phyloP scores from a whole-genome alignment of 2,888 invertebrate genomes.

The Melanargia galathea region DNA sequence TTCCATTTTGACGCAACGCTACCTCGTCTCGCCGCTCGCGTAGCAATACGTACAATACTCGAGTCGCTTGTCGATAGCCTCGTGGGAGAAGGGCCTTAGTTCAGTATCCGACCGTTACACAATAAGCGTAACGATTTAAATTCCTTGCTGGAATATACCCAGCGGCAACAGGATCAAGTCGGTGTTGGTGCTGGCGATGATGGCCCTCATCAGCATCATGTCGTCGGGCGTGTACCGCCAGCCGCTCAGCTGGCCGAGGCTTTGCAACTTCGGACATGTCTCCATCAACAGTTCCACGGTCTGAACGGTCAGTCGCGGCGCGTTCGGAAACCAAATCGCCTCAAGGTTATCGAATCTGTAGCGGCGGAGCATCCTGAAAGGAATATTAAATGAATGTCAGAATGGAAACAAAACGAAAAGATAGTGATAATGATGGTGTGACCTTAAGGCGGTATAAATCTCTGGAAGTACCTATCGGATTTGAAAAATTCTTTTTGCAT shows the following conservation, averaged over 20 bases:
- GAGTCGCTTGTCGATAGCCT: too few relatives aligned
- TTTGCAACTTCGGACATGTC: conserved; percentile 84
- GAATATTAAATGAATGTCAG: conserved; percentile 1
- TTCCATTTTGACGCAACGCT: too few relatives aligned
- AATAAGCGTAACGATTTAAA: conserved; percentile 26
- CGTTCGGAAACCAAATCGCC: conserved; percentile 87
- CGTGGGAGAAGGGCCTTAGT: too few relatives aligned
- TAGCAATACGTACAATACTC: too few relatives aligned
- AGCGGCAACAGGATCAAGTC: conserved; percentile 84
- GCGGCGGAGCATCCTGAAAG: conserved; percentile 84
- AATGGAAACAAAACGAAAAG: too few relatives aligned
- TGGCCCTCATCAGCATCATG: conserved; percentile 84
- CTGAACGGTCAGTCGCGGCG: conserved; percentile 83
- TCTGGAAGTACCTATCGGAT: too few relatives aligned
- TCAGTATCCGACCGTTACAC: not conserved
- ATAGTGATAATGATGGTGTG: too few relatives aligned
- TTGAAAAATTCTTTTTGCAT: too few relatives aligned
- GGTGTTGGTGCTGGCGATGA: conserved; percentile 85
- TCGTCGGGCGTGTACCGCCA: conserved; percentile 87
- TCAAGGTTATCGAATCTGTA: conserved; percentile 84
- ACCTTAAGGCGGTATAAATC: too few relatives aligned
- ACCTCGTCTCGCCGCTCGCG: too few relatives aligned
- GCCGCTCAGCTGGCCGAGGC: conserved; percentile 85
- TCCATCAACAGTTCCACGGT: conserved; percentile 86
- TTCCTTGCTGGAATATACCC: conserved; percentile 76